Base-by-base conservation (phyloP, 2,113 vertebrate species). In the Salvelinus sp. region DNA sequence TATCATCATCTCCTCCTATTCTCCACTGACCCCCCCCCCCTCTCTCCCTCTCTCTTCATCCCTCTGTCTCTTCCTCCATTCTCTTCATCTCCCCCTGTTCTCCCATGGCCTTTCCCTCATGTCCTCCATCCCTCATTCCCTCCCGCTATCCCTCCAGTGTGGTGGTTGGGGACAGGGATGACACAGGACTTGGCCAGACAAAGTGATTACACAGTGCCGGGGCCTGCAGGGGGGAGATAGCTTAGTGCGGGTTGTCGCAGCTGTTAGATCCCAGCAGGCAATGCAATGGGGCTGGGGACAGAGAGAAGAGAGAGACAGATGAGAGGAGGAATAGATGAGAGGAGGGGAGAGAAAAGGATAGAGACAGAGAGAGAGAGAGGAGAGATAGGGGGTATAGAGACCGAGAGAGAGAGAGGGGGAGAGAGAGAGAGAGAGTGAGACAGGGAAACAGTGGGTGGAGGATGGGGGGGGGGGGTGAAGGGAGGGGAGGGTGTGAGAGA, bases 171-270 rank as follows among this genome's bases (percentile, higher is more conserved):
- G 82, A 87, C 76, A 85, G 85, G 84, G 88, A 91, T 91, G 91
- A 90, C 86, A 91, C 77, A 82, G 86, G 76, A 85, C 83, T 90
- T 68, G 88, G 85, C 83, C 79, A 79, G 85, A 83, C 86, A 88
- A 90, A 89, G 87, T 88, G 91, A 92, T 91, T 92, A 85, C 84
- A 82, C 87, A 82, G 86, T 72, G 38, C 64, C 1, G 70, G 81
- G 82, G 89, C 85, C 89, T 92, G 91, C 85, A 84, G 75, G 85
- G 69, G 63, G 82, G 84, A 88, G 92, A 93, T 93, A 92, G 90
- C 83, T 76, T 23, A 88, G 85, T 72, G 79, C 81, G 78, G n/a
- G n/a, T n/a, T n/a, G n/a, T n/a, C n/a, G n/a, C 88, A 69, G 85
- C 88, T 87, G 82, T 88, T 89, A 85, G 87, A 83, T 73, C 60